These are phyloP conservation scores for Ceyx margarethae DNA, from an alignment of 2,113 vertebrate genomes.

Conservation along the genomic window DNA sequence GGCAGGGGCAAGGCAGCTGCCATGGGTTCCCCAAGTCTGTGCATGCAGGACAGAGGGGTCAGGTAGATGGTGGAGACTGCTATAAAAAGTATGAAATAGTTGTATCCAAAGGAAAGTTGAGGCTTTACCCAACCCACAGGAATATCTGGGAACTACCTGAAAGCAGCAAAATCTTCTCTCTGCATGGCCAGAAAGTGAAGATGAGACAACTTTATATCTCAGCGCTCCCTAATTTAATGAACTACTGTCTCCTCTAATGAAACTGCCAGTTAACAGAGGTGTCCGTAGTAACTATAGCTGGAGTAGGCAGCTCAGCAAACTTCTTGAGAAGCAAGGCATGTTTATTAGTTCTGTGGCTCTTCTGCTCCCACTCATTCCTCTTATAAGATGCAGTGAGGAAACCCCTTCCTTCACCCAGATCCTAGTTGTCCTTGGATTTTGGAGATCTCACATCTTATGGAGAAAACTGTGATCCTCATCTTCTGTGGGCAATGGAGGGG, in stretches of 20 bases:
- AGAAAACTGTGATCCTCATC: not conserved
- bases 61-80: not conserved
- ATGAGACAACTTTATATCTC: not conserved
- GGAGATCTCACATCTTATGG: not conserved
- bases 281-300: not conserved
- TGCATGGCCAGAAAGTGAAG: not conserved
- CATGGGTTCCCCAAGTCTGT: not conserved
- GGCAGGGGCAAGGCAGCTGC: not conserved
- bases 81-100: not conserved
- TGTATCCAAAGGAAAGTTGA: not conserved
- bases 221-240: not conserved
- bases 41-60: not conserved
- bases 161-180: not conserved
- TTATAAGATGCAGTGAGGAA: not conserved
- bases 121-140: fast-evolving
- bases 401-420: not conserved
- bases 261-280: not conserved
- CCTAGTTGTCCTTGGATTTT: not conserved
- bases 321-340: not conserved
- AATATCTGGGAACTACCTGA: not conserved
- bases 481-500: fast-evolving
- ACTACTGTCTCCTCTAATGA: not conserved
- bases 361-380: not conserved
- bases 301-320: not conserved
- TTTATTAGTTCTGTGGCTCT: not conserved